These are phyloP conservation scores for Pandemis corylana DNA, from an alignment of 2,888 invertebrate species.

Conservation along the genomic window DNA sequence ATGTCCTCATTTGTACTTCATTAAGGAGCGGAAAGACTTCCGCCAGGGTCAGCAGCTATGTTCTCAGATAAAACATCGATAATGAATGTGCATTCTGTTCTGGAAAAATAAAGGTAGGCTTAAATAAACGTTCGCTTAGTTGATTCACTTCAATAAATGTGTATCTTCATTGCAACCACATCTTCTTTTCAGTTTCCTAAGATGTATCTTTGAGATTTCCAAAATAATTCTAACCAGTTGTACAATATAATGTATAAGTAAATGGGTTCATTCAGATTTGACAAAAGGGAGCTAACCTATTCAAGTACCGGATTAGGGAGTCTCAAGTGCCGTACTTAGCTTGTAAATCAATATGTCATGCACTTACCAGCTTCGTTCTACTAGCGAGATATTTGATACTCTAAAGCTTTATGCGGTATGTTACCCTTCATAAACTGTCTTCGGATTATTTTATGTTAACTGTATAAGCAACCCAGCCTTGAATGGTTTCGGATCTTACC, in stretches of 20 bases:
- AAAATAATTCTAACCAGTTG: not conserved
- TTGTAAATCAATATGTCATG: constrained; percentile 16
- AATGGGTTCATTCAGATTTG: constrained; percentile 6
- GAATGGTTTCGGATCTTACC: constrained; percentile 38
- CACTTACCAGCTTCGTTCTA: not conserved
- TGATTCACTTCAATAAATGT: not conserved
- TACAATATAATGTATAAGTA: not conserved
- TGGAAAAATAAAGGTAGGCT: constrained; percentile 44
- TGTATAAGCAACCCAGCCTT: constrained; percentile 36
- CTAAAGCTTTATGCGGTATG: constrained; percentile 11
- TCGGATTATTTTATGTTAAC: constrained; percentile 22
- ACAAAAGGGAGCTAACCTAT: constrained; percentile 21
- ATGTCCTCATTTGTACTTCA: constrained; percentile 12
- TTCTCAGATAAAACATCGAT: constrained; percentile 48
- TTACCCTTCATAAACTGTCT: constrained; percentile 14
- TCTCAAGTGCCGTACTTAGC: constrained; percentile 27
- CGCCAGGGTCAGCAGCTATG: constrained; percentile 38
- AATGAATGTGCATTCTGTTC: constrained; percentile 51
- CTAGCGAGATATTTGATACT: constrained; percentile 5
- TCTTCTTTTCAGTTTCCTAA: not conserved
- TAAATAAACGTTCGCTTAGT: too few relatives aligned
- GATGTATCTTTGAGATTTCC: not conserved
- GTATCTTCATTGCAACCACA: not conserved
- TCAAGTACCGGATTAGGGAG: constrained; percentile 31
- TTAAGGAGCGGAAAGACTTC: constrained; percentile 28